Percentiles rank a stretch among this genome's conserved stretches.
Evolutionary conservation across 2,113 vertebrate genomes (phyloP).

Genomic region (Peucedramus taeniatus): DNA sequence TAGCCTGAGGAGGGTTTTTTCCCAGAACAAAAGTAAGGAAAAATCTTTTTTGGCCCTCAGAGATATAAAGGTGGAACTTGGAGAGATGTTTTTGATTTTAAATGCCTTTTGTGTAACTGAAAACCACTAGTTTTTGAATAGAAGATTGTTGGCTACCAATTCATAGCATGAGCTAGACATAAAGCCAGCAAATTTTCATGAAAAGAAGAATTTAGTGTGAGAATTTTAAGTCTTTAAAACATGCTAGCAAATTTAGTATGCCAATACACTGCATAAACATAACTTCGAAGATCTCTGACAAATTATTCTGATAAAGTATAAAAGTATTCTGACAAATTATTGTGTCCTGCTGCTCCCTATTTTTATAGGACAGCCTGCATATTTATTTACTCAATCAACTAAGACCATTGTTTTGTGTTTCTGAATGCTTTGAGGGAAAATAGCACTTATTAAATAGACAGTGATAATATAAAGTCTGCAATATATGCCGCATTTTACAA

Average conservation of each 20-base stretch:
- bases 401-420: background rate
- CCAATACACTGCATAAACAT: background rate
- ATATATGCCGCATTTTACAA: background rate
- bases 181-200: background rate
- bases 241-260: background rate
- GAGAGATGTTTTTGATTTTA: background rate
- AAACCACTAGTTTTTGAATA: background rate
- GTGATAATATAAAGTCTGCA: background rate
- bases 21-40: constrained; percentile 7
- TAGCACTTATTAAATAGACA: background rate
- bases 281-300: background rate
- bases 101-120: background rate
- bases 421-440: background rate
- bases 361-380: background rate
- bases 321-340: background rate
- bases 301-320: background rate
- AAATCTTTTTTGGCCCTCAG: background rate
- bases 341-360: background rate
- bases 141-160: background rate
- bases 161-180: background rate
- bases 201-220: background rate
- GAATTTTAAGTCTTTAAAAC: background rate
- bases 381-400: background rate
- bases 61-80: background rate
- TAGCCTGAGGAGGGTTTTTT: background rate